Conservation (phyloP, 2,113 vertebrate species). For the Mesocricetus auratus region DNA sequence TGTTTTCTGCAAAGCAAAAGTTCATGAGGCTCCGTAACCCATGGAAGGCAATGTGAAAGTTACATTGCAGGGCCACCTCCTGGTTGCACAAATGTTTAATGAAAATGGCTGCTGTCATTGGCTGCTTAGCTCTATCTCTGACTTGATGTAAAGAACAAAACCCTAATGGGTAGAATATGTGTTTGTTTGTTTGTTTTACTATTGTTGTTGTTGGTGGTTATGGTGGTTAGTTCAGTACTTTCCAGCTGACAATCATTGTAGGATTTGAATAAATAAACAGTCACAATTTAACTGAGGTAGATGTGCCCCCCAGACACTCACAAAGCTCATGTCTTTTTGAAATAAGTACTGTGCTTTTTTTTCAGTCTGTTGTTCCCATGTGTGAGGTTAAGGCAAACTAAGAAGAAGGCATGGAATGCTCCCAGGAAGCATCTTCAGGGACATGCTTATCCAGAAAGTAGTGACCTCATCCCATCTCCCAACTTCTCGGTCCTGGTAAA, state of each 20-base stretch:
- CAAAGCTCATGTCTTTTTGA: background rate
- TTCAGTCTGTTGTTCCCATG: background rate
- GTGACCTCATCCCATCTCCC: background rate
- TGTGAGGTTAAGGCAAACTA: background rate
- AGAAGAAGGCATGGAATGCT: background rate
- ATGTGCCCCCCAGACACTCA: background rate
- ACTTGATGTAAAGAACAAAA: background rate
- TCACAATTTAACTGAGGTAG: background rate
- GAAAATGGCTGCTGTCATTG: background rate
- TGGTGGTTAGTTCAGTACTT: background rate
- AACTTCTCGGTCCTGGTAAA: background rate
- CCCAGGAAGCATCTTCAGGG: background rate
- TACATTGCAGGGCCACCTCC: background rate
- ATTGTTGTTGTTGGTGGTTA: background rate
- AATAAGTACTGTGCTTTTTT: background rate
- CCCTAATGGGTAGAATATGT: background rate
- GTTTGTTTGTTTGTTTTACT: too few relatives aligned
- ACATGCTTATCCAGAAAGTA: background rate
- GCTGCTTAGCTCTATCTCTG: background rate
- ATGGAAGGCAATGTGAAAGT: background rate
- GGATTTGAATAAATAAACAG: background rate
- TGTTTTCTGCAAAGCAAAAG: slow-evolving; percentile 26
- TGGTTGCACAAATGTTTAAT: background rate
- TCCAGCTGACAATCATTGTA: background rate
- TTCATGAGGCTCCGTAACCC: background rate